These are phyloP conservation scores for Oncorhynchus nerka DNA, from an alignment of 2,113 vertebrate species.

Conservation along the genomic window DNA sequence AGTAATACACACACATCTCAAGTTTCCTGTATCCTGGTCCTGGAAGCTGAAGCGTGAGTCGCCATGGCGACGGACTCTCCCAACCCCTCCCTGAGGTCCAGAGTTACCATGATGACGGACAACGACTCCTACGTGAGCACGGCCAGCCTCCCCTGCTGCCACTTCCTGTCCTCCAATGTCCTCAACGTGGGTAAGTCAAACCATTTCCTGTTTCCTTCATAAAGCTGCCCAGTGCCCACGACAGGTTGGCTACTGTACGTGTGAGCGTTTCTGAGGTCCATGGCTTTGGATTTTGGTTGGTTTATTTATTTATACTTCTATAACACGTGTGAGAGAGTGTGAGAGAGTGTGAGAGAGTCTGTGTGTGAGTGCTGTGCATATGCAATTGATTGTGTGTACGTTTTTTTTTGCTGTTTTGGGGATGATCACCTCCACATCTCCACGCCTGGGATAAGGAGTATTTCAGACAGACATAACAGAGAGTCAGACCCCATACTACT, in stretches of 20 bases:
- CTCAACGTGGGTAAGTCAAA: constrained; percentile 66
- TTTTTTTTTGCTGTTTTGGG: background rate
- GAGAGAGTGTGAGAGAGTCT: too few relatives aligned
- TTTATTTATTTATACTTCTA: background rate
- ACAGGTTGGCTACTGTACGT: background rate
- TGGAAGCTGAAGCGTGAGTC: constrained; percentile 32
- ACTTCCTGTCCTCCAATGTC: constrained; percentile 70
- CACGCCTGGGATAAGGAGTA: background rate
- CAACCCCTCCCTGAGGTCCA: constrained; percentile 59
- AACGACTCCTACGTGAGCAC: constrained; percentile 54
- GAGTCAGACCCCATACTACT: background rate
- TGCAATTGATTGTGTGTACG: background rate
- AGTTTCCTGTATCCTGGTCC: constrained; percentile 3
- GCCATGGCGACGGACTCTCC: constrained; percentile 59
- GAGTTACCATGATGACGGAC: constrained; percentile 49
- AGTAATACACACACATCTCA: too few relatives aligned
- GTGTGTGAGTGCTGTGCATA: background rate
- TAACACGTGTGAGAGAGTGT: too few relatives aligned
- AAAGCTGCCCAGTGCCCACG: background rate
- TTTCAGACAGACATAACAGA: background rate
- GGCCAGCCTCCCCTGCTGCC: constrained; percentile 53
- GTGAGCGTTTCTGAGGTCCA: background rate
- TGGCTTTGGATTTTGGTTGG: background rate
- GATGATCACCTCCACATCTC: background rate
- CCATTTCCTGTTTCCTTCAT: background rate